Evolutionary conservation across 2,888 invertebrate species (phyloP), one percentile per base, ranked within the genome.

Genomic region (Leucoma salicis): DNA sequence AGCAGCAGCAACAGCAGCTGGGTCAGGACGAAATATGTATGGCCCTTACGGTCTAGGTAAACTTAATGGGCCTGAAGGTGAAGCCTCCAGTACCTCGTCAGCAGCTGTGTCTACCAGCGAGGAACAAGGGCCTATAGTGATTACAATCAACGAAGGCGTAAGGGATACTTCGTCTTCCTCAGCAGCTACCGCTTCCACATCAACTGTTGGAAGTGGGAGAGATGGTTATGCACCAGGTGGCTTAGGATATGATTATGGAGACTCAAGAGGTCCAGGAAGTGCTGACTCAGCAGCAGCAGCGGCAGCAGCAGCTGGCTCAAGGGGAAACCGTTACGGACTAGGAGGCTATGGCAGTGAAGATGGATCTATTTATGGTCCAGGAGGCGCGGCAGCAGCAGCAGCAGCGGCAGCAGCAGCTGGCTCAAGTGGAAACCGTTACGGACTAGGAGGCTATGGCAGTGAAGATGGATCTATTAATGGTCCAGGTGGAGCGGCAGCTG

Each of bases 391-490:
- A 29, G 29, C 29, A 29, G 21, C 33, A 21, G 33, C 33, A 12
- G 32, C 18, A 14, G 14, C 33, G 14, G 31, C 12, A 25, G 39
- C 39, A 15, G 12, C 33, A 33, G 32, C 39, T 2, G 35, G 24
- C 1, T 25, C 10, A 1, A 16, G 37, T 11, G 11, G 25, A 34
- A 32, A 37, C n/a, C 32, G 27, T 13, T 7, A 32, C 44, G 16
- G 35, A n/a, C n/a, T n/a, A n/a, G n/a, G 18, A 35, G 42, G 39
- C 14, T 31, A 37, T 25, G 32, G 31, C 10, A 4, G 15, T 14
- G 29, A 18, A 8, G 39, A 25, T 29, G 29, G 29, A 29, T 29
- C 12, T 6, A 6, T 3, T 8, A 8, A 10, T 32, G 33, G 32
- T 10, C 8, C 31, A 12, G 28, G 32, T 10, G 18, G 45, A 4